A percentile compares a stretch with the other conserved stretches of the same genome.
Conservation (phyloP, 2,888 invertebrate species). For the Bombylius discolor region DNA sequence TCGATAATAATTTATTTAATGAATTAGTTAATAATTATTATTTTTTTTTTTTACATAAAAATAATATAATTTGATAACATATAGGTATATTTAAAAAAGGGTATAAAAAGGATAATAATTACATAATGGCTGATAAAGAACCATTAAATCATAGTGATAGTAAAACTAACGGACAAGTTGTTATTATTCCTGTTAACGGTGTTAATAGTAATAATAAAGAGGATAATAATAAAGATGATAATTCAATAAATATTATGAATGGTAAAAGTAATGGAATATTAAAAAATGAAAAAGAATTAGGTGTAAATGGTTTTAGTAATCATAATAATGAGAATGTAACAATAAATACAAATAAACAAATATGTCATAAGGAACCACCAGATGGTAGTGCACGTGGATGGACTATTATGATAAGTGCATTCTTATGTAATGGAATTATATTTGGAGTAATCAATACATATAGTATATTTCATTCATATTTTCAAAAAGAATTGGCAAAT, state of each 20-base stretch:
- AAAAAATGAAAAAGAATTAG: not conserved
- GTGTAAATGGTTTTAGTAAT: not conserved
- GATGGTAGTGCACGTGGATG: constrained; percentile 72
- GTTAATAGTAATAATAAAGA: not conserved
- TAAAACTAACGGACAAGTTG: not conserved
- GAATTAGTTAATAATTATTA: no score
- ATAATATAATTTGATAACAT: no score
- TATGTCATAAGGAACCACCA: constrained; percentile 37
- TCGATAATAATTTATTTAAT: no score
- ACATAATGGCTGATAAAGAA: not conserved
- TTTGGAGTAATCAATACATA: constrained; percentile 86
- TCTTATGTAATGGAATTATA: constrained; percentile 77
- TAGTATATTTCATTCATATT: constrained; percentile 61
- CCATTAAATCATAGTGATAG: not conserved
- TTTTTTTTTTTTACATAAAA: no score
- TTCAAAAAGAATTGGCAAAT: constrained; percentile 49
- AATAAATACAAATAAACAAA: not conserved
- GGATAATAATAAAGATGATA: not conserved
- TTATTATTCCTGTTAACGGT: not conserved
- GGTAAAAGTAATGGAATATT: not conserved
- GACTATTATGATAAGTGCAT: constrained; percentile 70
- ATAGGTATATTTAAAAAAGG: no score
- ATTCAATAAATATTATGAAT: not conserved
- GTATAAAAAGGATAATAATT: not conserved
- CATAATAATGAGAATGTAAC: not conserved